Evolutionary conservation across 2,888 invertebrate species (phyloP).

Genomic region (Colletes collaris): DNA sequence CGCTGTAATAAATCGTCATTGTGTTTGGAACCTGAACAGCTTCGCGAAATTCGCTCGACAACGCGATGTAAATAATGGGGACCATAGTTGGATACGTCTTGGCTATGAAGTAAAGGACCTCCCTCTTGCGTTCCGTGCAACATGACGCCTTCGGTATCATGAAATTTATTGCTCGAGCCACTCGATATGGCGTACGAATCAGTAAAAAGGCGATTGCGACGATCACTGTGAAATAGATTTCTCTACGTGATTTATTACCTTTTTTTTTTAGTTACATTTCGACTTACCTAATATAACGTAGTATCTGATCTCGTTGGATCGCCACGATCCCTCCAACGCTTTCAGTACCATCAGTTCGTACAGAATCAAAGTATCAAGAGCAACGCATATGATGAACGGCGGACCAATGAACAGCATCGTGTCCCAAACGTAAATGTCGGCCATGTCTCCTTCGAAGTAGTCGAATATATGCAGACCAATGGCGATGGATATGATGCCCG

Average conservation of each 20-base stretch:
- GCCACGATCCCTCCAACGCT: constrained; percentile 48
- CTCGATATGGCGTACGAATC: constrained; percentile 73
- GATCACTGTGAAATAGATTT: constrained; percentile 63
- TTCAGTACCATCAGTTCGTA: constrained; percentile 48
- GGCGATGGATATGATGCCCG: constrained; percentile 67
- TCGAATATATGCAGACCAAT: constrained; percentile 74
- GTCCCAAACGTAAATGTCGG: constrained; percentile 69
- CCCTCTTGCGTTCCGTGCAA: constrained; percentile 63
- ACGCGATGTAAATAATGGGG: constrained; percentile 68
- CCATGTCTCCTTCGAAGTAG: constrained; percentile 51
- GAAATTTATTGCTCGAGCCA: constrained; percentile 70
- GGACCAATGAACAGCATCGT: constrained; percentile 70
- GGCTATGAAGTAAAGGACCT: constrained; percentile 68
- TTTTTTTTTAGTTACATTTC: background rate
- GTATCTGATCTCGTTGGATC: constrained; percentile 23
- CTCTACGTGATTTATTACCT: background rate
- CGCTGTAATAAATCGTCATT: background rate
- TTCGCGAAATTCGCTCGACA: constrained; percentile 58
- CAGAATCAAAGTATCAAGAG: constrained; percentile 65
- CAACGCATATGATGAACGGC: constrained; percentile 66
- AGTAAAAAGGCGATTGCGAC: constrained; percentile 68
- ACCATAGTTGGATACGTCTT: constrained; percentile 69
- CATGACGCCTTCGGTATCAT: constrained; percentile 63
- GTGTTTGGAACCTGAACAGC: constrained; percentile 40
- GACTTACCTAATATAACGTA: constrained; percentile 42